Evolutionary conservation across 2,888 invertebrate species (phyloP), one percentile per base, ranked within the genome.

Genomic region (Agrilus cyanescens): DNA sequence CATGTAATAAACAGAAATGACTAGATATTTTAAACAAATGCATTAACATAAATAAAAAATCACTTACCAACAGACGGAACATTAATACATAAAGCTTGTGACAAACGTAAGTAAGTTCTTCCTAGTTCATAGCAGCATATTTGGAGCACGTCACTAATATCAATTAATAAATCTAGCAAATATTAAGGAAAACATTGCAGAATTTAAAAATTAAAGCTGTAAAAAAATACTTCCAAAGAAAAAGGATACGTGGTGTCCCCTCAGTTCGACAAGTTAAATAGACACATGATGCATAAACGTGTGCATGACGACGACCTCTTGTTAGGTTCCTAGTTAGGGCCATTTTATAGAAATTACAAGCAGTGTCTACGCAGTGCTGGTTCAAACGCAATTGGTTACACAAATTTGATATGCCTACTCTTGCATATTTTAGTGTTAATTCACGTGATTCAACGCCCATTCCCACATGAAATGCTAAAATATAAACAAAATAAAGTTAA

Each of bases 251-350:
- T 51, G 91, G 83, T 45, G 95, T 95, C 54, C 87, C 88, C 67
- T 96, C 94, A 2, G 88, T 86, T 50, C 97, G 76, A 59, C 97
- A 97, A 0, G 95, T 95, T 61, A 98, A 85, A 62, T 98, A 98
- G 3, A 98, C 85, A 66, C 97, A 98, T 18, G 97, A 95, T 29
- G 96, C 96, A 59, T 94, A 84, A 39, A 97, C 91, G 59, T 91
- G 88, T 12, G 82, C 78, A 50, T 87, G 84, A 53, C 85, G 87
- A 30, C 98, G 73, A 8, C 98, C 97, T 54, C 93, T 79, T 0
- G 97, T 98, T 36, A 93, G 68, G 55, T 89, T 84, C 12, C 82
- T 71, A 40, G 77, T 76, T 12, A 93, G 61, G 12, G 91, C 91
- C 85, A 91, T 83, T 68, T 90, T 91, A 66, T 91, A 95, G 65